phyloP scores from a whole-genome alignment of 1,140 invertebrate genomes.

The Littorina saxatilis region DNA sequence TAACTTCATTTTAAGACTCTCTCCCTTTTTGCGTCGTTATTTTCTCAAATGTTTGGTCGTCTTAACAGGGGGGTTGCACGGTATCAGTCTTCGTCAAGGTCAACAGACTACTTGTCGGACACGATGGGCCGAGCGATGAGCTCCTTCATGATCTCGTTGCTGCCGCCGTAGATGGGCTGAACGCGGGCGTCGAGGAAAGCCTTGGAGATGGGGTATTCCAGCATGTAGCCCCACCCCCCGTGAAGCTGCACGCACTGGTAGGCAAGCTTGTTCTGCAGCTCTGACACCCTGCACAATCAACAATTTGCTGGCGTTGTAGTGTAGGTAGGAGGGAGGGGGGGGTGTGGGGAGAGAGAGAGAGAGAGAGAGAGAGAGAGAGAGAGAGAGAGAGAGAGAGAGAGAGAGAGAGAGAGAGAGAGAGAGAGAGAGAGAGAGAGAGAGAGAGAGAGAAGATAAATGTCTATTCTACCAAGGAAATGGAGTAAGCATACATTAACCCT shows the following conservation, averaged over 20 bases:
- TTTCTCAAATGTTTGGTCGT: too few species aligned
- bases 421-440: constrained; percentile 12
- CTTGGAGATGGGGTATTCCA: constrained; percentile 76
- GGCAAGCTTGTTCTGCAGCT: constrained; percentile 76
- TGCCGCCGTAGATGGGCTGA: constrained; percentile 78
- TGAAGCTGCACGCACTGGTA: constrained; percentile 77
- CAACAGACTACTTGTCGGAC: constrained; percentile 48
- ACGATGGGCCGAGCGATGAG: constrained; percentile 73
- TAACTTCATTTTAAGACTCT: too few species aligned
- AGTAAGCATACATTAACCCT: too few species aligned
- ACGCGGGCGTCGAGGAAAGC: constrained; percentile 76
- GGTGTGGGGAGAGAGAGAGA: too few species aligned
- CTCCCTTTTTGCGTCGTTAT: too few species aligned
- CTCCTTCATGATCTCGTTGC: constrained; percentile 79
- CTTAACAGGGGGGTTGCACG: background rate
- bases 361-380: too few species aligned
- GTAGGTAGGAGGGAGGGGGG: background rate
- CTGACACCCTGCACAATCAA: constrained; percentile 74
- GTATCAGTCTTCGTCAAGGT: too few species aligned
- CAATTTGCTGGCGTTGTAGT: constrained; percentile 77
- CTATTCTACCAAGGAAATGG: too few species aligned
- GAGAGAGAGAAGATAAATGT: background rate
- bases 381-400: background rate
- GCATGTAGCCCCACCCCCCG: constrained; percentile 79
- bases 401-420: background rate